Base-by-base conservation (phyloP, 2,888 invertebrate species). In the Hipparchia sbordonii region DNA sequence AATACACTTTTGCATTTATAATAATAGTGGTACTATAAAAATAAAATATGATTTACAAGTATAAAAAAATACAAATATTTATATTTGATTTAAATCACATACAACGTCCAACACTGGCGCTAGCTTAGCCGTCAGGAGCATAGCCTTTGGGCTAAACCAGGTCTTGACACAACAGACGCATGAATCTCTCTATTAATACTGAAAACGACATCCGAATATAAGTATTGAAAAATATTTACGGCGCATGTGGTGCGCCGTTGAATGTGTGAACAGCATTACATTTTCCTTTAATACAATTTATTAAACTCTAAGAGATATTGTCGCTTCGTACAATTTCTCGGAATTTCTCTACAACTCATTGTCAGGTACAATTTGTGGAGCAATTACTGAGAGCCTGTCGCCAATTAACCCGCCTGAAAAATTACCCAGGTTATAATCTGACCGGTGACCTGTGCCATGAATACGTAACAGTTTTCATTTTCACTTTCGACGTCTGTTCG, bases 341-440 rank as follows among this genome's bases (percentile, higher is more conserved):
- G 48, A 13, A 23, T 23, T 23, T 57, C 57, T 13, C 23, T 13
- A 7, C 57, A 63, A 63, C 48, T 51, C 63, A 13, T 63, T 63
- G 63, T 48, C 46, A 63, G 63, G 63, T 51, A 23, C 63, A 63
- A 48, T 63, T 51, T 63, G 48, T 63, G 13, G 63, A 48, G 48
- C 63, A 63, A 63, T 63, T 63, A 63, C 63, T 10, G 63, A 13
- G 48, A 48, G 48, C 4, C 48, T 10, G 63, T 9, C 48, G 2
- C 46, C 63, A 63, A 63, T 63, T 63, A 63, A 63, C 23, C 48
- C 63, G 63, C 63, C 63, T 9, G 23, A 63, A 63, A 48, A 23
- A 63, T 48, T 48, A 48, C 13, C 63, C 48, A 48, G 63, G 63
- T 48, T 51, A 48, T 51, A 63, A 63, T 63, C 63, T 57, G 23